phyloP scores from a whole-genome alignment of 1,140 invertebrate species.

The Apocrypta bakeri region DNA sequence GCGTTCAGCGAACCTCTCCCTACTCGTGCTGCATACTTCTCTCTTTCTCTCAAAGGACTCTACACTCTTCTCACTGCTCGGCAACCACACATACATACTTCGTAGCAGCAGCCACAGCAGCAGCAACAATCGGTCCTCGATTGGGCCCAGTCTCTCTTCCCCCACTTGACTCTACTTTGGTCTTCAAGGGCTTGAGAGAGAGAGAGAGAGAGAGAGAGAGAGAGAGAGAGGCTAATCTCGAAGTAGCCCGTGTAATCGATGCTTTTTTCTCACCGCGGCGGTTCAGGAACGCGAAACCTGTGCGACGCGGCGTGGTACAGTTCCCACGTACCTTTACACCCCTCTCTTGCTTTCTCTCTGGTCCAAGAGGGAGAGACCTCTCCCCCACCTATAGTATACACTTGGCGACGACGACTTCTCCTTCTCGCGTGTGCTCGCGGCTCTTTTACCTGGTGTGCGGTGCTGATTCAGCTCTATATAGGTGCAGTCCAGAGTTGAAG shows the following conservation, averaged over 20 bases:
- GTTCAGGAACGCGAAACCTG: conserved; percentile 43
- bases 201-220: conserved; percentile 29
- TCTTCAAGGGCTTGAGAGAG: conserved; percentile 12
- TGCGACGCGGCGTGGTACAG: conserved; percentile 60
- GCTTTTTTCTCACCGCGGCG: conserved; percentile 46
- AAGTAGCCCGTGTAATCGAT: conserved; percentile 51
- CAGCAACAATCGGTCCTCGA: conserved; percentile 35
- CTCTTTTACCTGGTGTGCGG: background rate
- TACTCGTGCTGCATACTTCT: background rate
- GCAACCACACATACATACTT: background rate
- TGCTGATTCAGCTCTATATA: background rate
- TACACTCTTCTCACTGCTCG: background rate
- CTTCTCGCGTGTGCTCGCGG: background rate
- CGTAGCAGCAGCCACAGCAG: background rate
- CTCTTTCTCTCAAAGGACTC: background rate
- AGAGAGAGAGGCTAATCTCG: conserved; percentile 45
- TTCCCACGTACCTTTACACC: conserved; percentile 69
- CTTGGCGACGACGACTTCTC: conserved; percentile 11
- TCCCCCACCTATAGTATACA: conserved; percentile 23
- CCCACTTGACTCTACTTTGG: background rate
- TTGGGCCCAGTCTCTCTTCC: conserved; percentile 29
- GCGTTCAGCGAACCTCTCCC: background rate
- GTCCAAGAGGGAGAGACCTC: background rate
- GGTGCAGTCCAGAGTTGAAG: background rate
- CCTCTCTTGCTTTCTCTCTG: conserved; percentile 47